Evolutionary conservation across 2,888 invertebrate species (phyloP), one percentile per base, ranked within the genome.

Genomic region (Ectemnius continuus): DNA sequence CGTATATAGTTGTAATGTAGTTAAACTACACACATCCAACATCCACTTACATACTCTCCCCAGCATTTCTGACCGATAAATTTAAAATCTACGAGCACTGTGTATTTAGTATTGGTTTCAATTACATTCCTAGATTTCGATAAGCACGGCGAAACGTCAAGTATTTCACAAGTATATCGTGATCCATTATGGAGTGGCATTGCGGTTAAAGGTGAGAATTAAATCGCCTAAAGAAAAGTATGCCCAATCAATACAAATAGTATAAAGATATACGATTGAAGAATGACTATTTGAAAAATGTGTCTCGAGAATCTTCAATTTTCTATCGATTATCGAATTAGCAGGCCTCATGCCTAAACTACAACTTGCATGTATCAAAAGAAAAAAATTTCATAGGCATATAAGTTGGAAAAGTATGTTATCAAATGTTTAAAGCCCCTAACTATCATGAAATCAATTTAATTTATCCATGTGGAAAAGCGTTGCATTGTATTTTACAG

Each of bases 161-260:
- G 74, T 65, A 71, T 76, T 60, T 76, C 72, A 78, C 76, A 73
- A 76, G 64, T 82, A 86, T 86, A 83, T 82, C 84, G 75, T 81
- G 70, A 78, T 85, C 85, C 86, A 77, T 83, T 84, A 79, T 67
- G 77, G 79, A 75, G 81, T 75, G 66, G 82, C 79, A 80, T 84
- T 78, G 36, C 36, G 81, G 82, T 84, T 86, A 88, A 71, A 88
- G 88, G 75, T 85, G 88, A 72, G 85, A 86, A 77, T 85, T 85
- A 81, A 86, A 80, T 76, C 69, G 82, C 87, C 87, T 89, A 85
- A 82, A 84, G 85, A 88, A 84, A 86, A 86, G 76, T 80, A 84
- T 80, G 83, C 80, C 23, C 52, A 72, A 74, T 84, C 73, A 83
- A 82, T 84, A 75, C 48, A 70, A 82, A 65, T 70, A 71, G 60